phyloP scores from a whole-genome alignment of 2,888 invertebrate genomes.

The Cremastobaeus sp. region DNA sequence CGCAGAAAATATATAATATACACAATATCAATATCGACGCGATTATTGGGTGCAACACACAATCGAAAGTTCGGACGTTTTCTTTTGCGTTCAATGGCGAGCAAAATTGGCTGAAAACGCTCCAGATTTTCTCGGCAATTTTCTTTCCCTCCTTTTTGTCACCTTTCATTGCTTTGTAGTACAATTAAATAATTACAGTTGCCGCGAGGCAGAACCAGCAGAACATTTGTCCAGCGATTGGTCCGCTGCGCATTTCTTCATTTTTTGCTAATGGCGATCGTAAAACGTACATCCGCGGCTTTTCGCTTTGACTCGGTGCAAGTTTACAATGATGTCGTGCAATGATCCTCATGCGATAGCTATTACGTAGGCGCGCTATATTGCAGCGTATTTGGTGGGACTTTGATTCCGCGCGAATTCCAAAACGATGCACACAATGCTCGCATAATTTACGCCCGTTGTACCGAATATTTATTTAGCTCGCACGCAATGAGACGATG shows the following conservation, averaged over 20 bases:
- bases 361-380: slow-evolving; percentile 51
- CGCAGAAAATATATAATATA: neutral
- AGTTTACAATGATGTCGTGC: slow-evolving; percentile 39
- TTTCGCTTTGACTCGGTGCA: slow-evolving; percentile 21
- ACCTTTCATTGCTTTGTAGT: no score
- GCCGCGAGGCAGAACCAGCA: no score
- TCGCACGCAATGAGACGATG: slow-evolving; percentile 33
- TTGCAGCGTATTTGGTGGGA: slow-evolving; percentile 44
- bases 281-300: slow-evolving; percentile 31
- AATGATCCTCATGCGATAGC: slow-evolving; percentile 50
- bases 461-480: slow-evolving; percentile 46
- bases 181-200: neutral
- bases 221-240: slow-evolving; percentile 8
- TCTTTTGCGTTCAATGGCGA: slow-evolving; percentile 9
- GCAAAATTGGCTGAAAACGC: no score
- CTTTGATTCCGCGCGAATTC: slow-evolving; percentile 44
- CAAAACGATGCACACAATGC: slow-evolving; percentile 51
- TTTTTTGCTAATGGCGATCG: slow-evolving; percentile 25
- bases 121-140: no score
- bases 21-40: neutral
- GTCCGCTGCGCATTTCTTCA: slow-evolving; percentile 3
- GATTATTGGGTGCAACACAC: slow-evolving; percentile 8
- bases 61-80: slow-evolving; percentile 1
- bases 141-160: no score
- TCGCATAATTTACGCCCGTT: slow-evolving; percentile 55